Percentiles rank a stretch among this genome's conserved stretches.
These are phyloP conservation scores for Acromyrmex charruanus DNA, from an alignment of 1,140 invertebrate genomes.

Conservation along the genomic window DNA sequence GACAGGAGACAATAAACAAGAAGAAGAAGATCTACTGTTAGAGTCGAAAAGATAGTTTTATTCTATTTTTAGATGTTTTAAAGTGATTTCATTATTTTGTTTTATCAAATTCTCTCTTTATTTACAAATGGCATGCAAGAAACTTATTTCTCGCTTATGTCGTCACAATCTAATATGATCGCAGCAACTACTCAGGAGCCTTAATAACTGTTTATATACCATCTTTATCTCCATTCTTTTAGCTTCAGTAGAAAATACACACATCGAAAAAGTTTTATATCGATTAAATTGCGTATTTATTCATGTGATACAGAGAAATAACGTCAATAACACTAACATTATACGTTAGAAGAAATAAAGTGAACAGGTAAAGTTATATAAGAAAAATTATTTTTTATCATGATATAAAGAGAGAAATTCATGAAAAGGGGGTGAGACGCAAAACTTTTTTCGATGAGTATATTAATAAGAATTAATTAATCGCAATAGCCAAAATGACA, in stretches of 20 bases:
- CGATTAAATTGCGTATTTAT: conserved; percentile 17
- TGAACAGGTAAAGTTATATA: background rate
- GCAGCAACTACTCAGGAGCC: no score
- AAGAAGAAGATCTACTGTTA: no score
- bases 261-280: conserved; percentile 49
- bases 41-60: no score
- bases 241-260: conserved; percentile 21
- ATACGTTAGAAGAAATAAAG: background rate
- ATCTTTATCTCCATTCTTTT: conserved; percentile 11
- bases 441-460: conserved; percentile 24
- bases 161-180: no score
- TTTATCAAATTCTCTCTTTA: no score
- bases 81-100: no score
- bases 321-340: conserved; percentile 9
- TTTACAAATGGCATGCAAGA: no score
- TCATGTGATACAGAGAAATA: background rate
- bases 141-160: no score
- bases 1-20: no score
- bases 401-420: background rate
- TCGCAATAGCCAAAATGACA: conserved; percentile 31
- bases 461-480: conserved; percentile 21
- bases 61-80: no score
- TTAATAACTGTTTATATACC: background rate
- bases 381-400: conserved; percentile 8
- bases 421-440: background rate